Percentiles rank a stretch among this genome's conserved stretches.
phyloP scores from a whole-genome alignment of 1,140 invertebrate species.

The Thereuonema tuberculata region DNA sequence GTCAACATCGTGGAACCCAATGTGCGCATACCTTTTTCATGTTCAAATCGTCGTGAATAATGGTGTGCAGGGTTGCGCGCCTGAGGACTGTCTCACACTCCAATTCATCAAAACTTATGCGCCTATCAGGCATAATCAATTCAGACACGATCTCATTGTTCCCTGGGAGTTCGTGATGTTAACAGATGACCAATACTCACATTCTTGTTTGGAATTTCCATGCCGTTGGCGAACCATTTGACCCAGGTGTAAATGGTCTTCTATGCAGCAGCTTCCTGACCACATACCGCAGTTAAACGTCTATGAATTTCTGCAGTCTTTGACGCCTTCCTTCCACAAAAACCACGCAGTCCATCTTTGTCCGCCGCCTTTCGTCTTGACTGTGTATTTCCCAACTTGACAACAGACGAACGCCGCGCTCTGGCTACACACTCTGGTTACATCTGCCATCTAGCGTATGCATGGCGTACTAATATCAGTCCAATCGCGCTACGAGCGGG shows the following conservation, averaged over 20 bases:
- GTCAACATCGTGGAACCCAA: no score
- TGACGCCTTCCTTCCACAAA: not conserved
- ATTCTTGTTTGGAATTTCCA: not conserved
- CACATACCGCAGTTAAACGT: not conserved
- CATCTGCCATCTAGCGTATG: not conserved
- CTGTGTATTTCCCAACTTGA: not conserved
- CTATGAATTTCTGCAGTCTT: not conserved
- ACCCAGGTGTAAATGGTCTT: not conserved
- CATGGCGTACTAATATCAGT: not conserved
- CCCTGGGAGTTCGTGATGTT: not conserved
- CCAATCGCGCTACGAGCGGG: not conserved
- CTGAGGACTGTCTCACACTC: not conserved
- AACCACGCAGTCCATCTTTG: not conserved
- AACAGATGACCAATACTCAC: not conserved
- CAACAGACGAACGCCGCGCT: not conserved
- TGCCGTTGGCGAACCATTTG: not conserved
- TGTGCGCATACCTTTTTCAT: not conserved
- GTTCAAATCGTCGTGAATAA: not conserved
- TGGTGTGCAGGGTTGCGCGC: not conserved
- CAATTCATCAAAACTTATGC: not conserved
- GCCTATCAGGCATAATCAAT: not conserved
- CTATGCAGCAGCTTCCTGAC: not conserved
- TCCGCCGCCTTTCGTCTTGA: not conserved
- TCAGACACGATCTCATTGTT: not conserved
- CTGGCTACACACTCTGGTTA: not conserved